Evolutionary conservation across 2,113 vertebrate genomes (phyloP).

Genomic region (Otocyon megalotis): DNA sequence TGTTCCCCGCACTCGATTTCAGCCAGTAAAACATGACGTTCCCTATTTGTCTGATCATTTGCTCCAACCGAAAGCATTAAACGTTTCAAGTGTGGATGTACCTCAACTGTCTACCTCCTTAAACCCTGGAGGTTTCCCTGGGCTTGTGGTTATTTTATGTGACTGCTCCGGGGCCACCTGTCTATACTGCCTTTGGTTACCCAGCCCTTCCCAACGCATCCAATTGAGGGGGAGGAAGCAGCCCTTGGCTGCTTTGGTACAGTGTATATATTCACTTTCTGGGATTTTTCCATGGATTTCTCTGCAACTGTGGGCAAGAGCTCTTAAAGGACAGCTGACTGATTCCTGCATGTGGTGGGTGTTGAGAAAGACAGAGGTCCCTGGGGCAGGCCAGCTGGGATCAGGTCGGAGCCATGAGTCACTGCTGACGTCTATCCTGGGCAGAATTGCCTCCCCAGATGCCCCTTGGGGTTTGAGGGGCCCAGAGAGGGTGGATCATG

Average conservation of each 20-base stretch:
- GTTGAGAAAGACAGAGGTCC: background rate
- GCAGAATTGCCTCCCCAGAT: background rate
- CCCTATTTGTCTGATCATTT: background rate
- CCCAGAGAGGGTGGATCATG: background rate
- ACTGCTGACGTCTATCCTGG: constrained; percentile 28
- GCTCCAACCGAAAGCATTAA: constrained; percentile 27
- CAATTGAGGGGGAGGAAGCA: background rate
- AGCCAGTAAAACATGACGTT: background rate
- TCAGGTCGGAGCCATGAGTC: background rate
- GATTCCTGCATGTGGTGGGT: rapidly evolving
- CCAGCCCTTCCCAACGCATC: background rate
- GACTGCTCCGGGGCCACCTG: rapidly evolving
- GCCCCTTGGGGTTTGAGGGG: background rate
- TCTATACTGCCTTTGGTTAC: background rate
- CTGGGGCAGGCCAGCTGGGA: background rate
- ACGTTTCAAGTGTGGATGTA: background rate
- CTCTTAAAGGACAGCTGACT: background rate
- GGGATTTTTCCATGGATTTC: background rate
- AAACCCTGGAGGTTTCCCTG: background rate
- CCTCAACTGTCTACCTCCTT: background rate
- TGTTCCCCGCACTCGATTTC: background rate
- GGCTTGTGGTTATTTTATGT: background rate
- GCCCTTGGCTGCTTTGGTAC: rapidly evolving
- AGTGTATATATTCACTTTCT: rapidly evolving
- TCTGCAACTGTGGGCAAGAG: background rate